Evolutionary conservation across 2,797 vertebrate genomes (phyloP), one percentile per base, ranked within the genome.

Genomic region (Microchirus variegatus): DNA sequence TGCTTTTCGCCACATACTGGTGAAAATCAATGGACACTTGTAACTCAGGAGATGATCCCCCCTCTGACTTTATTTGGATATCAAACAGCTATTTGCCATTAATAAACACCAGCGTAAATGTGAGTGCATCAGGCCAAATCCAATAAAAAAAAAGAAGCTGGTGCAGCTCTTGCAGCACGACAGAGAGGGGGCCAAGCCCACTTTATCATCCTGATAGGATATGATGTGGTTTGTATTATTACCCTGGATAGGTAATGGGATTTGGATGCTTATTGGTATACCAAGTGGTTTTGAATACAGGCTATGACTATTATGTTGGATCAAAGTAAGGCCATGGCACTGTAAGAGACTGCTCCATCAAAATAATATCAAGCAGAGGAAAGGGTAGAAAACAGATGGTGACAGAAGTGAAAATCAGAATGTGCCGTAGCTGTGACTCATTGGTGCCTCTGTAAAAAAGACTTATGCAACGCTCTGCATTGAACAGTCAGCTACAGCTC

Each of bases 31-130:
- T 72, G 62, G n/a, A 48, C 49, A 73, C 64, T 70, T 60, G 72
- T 75, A 82, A 70, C 70, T 54, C 41, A 59, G 50, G 48, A 76
- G 19, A 84, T 40, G 69, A 67, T 55, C 53, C 59, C 67, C 60
- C 59, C 47, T 11, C 63, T 59, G n/a, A 83, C 69, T 75, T 86
- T 84, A 90, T 89, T 89, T 86, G 80, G 84, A 88, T 87, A 91
- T 87, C 80, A 90, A 87, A 88, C 83, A 86, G 78, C 80, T 84
- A 87, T 90, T 87, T 87, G 78, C 78, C 79, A 85, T 77, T 86
- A 84, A 89, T 89, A 86, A 89, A 89, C 78, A 89, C 63, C 67
- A 71, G 70, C 70, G 73, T 51, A 69, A 77, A 81, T 63, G 61
- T 5, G 40, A 81, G 77, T 62, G 75, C 73, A 84, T 57, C 56